phyloP scores from a whole-genome alignment of 1,140 invertebrate genomes.

The Bombus consobrinus region DNA sequence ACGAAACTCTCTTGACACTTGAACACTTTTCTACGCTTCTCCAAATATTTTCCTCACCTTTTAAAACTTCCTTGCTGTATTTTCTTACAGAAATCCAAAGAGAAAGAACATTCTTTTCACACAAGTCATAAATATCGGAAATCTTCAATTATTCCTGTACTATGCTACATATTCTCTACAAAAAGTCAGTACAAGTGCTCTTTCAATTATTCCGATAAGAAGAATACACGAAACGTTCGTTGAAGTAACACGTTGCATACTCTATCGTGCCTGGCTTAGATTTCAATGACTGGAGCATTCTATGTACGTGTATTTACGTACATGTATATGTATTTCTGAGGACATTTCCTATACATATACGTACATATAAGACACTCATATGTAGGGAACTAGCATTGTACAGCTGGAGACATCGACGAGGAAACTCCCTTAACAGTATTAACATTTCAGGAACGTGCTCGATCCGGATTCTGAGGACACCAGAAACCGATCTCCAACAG shows the following conservation, averaged over 20 bases:
- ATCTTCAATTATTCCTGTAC: background rate
- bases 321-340: slow-evolving; percentile 6
- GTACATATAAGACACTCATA: slow-evolving; percentile 17
- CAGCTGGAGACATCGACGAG: slow-evolving; percentile 39
- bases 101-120: background rate
- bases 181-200: background rate
- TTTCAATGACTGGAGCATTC: slow-evolving; percentile 21
- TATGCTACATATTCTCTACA: background rate
- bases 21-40: background rate
- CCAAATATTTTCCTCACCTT: background rate
- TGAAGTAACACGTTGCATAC: background rate
- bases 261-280: slow-evolving; percentile 22
- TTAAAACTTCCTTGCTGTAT: background rate
- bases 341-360: slow-evolving; percentile 16
- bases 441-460: slow-evolving; percentile 69
- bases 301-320: background rate
- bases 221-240: background rate
- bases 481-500: slow-evolving; percentile 58
- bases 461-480: slow-evolving; percentile 34
- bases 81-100: background rate
- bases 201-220: background rate
- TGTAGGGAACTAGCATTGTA: slow-evolving; percentile 7
- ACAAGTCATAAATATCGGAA: background rate
- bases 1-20: background rate
- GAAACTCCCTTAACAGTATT: slow-evolving; percentile 73